phyloP scores from a whole-genome alignment of 1,140 invertebrate species.

The Zaprionus taronus region DNA sequence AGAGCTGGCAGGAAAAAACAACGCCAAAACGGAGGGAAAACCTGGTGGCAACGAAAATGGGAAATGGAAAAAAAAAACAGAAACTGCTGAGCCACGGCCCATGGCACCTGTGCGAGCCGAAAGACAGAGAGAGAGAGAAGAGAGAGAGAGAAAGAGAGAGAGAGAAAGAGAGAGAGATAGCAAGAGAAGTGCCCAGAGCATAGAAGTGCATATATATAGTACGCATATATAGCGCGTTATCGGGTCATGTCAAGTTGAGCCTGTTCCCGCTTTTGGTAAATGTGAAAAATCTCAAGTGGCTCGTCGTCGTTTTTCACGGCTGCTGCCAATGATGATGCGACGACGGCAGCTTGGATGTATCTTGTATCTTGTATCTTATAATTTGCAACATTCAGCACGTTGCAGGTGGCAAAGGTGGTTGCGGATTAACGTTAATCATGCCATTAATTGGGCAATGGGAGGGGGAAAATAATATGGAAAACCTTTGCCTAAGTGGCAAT shows the following conservation, averaged over 20 bases:
- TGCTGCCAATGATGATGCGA: background rate
- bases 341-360: background rate
- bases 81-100: slow-evolving; percentile 69
- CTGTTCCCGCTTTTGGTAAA: slow-evolving; percentile 17
- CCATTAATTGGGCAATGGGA: slow-evolving; percentile 67
- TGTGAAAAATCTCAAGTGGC: slow-evolving; percentile 60
- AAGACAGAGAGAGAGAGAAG: slow-evolving; percentile 1
- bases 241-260: slow-evolving; percentile 37
- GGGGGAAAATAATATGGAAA: background rate
- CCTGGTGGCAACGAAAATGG: slow-evolving; percentile 3
- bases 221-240: slow-evolving; percentile 1
- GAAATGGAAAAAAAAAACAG: slow-evolving; percentile 47
- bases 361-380: background rate
- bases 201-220: background rate
- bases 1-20: slow-evolving; percentile 24
- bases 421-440: slow-evolving; percentile 73
- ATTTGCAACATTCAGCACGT: slow-evolving; percentile 1
- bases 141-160: slow-evolving; percentile 3
- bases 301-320: slow-evolving; percentile 32
- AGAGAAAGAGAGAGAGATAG: no score
- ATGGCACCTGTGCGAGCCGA: slow-evolving; percentile 52
- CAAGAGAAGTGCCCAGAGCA: no score
- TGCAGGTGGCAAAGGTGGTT: slow-evolving; percentile 14
- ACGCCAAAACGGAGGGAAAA: slow-evolving; percentile 1
- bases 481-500: slow-evolving; percentile 6